These are phyloP conservation scores for Lepilemur septentrionalis DNA, from an alignment of 2,797 vertebrate genomes.

Conservation along the genomic window DNA sequence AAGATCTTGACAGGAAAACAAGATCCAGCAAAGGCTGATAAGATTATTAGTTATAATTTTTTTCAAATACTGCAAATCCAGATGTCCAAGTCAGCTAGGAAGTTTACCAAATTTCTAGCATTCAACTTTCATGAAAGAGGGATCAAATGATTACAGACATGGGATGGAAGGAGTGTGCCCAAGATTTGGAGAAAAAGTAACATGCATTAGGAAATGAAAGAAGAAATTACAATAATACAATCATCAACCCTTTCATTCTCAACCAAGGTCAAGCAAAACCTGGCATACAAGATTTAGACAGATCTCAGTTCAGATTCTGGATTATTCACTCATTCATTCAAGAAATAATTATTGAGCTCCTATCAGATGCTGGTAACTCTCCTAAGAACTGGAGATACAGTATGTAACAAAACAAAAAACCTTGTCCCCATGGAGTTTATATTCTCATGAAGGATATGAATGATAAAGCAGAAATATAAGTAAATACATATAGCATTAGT, in stretches of 20 bases:
- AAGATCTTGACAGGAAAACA: background rate
- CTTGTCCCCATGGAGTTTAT: background rate
- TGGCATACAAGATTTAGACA: background rate
- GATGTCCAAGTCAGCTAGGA: background rate
- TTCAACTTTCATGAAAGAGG: background rate
- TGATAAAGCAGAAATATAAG: background rate
- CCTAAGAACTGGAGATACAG: background rate
- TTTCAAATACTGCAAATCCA: background rate
- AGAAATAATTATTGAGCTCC: background rate
- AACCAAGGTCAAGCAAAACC: background rate
- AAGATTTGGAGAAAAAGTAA: background rate
- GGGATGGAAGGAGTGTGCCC: background rate
- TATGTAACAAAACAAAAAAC: background rate
- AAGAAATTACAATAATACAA: background rate
- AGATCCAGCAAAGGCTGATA: background rate
- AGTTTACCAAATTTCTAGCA: background rate
- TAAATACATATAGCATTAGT: background rate
- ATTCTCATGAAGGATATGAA: background rate
- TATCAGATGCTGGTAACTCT: background rate
- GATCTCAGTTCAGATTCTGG: background rate
- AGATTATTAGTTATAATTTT: background rate
- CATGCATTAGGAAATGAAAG: background rate
- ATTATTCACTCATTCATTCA: background rate
- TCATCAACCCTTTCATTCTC: background rate
- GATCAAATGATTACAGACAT: background rate